Conservation (phyloP, 2,113 vertebrate species). For the Anser brachyrhynchus region DNA sequence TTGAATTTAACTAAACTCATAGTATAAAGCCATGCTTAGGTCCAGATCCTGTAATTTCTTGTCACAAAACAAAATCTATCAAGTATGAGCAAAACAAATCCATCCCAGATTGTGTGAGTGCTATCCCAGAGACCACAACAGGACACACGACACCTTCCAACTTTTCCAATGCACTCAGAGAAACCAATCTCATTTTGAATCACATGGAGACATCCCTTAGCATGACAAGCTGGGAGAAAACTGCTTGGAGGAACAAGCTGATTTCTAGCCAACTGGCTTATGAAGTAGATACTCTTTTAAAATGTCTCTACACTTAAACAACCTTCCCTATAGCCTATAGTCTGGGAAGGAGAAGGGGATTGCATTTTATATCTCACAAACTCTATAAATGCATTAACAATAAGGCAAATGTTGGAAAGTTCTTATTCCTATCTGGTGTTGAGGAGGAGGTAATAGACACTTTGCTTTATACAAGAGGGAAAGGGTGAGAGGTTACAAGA, state of each 20-base stretch:
- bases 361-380: background rate
- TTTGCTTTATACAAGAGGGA: background rate
- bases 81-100: background rate
- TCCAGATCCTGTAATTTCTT: background rate
- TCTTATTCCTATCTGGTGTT: background rate
- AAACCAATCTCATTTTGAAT: background rate
- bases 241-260: rapidly evolving
- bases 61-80: background rate
- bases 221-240: background rate
- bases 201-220: rapidly evolving
- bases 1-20: background rate
- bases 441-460: background rate
- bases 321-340: background rate
- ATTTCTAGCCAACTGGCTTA: background rate
- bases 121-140: background rate
- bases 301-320: background rate
- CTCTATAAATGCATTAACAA: background rate
- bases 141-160: background rate
- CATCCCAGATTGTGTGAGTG: background rate
- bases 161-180: background rate
- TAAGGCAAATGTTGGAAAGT: background rate
- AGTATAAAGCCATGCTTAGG: background rate
- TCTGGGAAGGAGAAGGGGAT: background rate
- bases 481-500: background rate
- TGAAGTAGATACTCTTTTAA: background rate